Conservation (phyloP, 2,113 vertebrate genomes). For the Microtus oregoni region DNA sequence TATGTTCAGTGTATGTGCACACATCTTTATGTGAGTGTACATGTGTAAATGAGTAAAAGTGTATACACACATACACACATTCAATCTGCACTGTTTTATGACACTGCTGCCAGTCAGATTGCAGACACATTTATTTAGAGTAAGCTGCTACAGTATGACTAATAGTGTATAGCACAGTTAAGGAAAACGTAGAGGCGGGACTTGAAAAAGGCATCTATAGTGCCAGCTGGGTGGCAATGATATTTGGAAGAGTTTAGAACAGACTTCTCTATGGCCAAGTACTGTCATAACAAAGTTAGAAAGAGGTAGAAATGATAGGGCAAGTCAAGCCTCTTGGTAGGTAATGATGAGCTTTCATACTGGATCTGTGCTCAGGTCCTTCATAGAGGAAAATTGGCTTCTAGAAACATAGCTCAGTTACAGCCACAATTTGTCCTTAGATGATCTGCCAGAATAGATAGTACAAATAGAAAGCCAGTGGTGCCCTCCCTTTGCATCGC, state of each 20-base stretch:
- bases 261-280: slow-evolving; percentile 68
- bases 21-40: not conserved
- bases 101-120: slow-evolving; percentile 74
- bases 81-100: slow-evolving; percentile 57
- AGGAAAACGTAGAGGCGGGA: slow-evolving; percentile 70
- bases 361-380: slow-evolving; percentile 57
- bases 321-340: slow-evolving; percentile 58
- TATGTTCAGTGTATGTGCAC: not conserved
- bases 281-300: slow-evolving; percentile 43
- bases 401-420: not conserved
- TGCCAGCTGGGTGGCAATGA: slow-evolving; percentile 42
- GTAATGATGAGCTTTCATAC: slow-evolving; percentile 57
- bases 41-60: not conserved
- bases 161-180: slow-evolving; percentile 75
- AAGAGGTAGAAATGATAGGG: slow-evolving; percentile 49
- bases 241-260: slow-evolving; percentile 66
- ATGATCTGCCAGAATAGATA: not conserved
- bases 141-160: slow-evolving; percentile 78
- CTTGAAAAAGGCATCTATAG: slow-evolving; percentile 75
- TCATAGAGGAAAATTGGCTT: not conserved
- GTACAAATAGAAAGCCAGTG: slow-evolving; percentile 16
- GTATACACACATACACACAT: not conserved
- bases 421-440: slow-evolving; percentile 58
- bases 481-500: slow-evolving; percentile 11
- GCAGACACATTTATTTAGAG: slow-evolving; percentile 75